These are phyloP conservation scores for Eubucco bourcierii DNA, from an alignment of 2,113 vertebrate species.

Conservation along the genomic window DNA sequence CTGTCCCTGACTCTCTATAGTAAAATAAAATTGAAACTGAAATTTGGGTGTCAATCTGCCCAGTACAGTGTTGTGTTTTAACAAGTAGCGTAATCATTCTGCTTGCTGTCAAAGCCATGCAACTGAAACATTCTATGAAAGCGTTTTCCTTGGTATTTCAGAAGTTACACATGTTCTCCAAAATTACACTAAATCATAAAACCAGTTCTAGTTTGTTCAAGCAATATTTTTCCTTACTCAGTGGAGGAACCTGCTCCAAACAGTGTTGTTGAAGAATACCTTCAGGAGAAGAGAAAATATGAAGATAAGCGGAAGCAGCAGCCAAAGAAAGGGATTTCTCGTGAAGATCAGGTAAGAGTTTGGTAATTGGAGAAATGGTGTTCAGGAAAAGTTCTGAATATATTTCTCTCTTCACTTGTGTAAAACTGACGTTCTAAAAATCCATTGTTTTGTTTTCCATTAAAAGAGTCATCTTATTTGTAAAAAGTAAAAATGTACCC, in stretches of 20 bases:
- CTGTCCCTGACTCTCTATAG: constrained; percentile 3
- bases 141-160: background rate
- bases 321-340: constrained; percentile 79
- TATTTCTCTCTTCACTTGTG: background rate
- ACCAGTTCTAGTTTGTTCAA: background rate
- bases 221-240: constrained; percentile 44
- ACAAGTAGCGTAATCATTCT: constrained; percentile 22
- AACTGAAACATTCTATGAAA: constrained; percentile 10
- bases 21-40: constrained; percentile 5
- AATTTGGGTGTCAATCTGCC: background rate
- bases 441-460: background rate
- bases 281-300: constrained; percentile 90
- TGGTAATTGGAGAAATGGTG: background rate
- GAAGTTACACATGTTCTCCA: background rate
- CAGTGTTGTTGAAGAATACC: constrained; percentile 89
- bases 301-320: constrained; percentile 85
- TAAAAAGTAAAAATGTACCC: background rate
- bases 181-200: background rate
- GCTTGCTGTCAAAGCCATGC: constrained; percentile 5
- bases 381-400: background rate
- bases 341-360: constrained; percentile 83
- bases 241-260: constrained; percentile 75
- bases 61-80: background rate
- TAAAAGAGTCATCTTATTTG: background rate
- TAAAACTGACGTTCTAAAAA: background rate